A percentile compares a stretch with the other conserved stretches of the same genome.
Evolutionary conservation across 1,140 invertebrate species (phyloP).

Genomic region (Pseudobourletiella spinata): DNA sequence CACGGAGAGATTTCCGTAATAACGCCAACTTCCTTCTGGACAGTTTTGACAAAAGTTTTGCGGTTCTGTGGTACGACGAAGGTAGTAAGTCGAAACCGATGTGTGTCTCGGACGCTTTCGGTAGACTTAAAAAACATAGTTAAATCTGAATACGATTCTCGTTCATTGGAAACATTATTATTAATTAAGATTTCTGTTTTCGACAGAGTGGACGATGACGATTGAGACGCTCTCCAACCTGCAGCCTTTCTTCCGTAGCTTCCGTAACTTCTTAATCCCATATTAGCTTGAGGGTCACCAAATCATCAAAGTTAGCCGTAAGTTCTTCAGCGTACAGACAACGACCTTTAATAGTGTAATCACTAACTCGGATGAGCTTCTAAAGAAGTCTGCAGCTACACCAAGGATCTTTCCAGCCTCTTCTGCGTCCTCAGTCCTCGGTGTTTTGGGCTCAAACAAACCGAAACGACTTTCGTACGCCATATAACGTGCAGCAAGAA

Average conservation of each 20-base stretch:
- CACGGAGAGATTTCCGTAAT: constrained; percentile 68
- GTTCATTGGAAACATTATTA: neutral
- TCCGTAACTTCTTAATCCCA: neutral
- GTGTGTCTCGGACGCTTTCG: constrained; percentile 62
- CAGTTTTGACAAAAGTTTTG: constrained; percentile 63
- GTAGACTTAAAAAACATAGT: constrained; percentile 37
- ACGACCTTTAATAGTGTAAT: too few species aligned
- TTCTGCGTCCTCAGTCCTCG: too few species aligned
- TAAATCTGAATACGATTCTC: neutral
- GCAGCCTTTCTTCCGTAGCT: neutral
- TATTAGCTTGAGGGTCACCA: neutral
- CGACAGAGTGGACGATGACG: too few species aligned
- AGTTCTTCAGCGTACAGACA: neutral
- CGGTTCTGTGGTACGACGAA: constrained; percentile 67
- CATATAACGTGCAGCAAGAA: too few species aligned
- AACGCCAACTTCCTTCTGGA: constrained; percentile 75
- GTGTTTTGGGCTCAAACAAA: too few species aligned
- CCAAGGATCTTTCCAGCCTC: too few species aligned
- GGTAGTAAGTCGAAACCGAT: constrained; percentile 68
- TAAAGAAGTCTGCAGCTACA: too few species aligned
- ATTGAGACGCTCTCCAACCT: neutral
- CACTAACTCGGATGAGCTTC: too few species aligned
- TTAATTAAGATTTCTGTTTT: too few species aligned
- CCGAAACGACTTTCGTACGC: too few species aligned
- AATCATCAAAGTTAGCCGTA: neutral